Conservation (phyloP, 2,113 vertebrate species). For the Hippotragus niger region DNA sequence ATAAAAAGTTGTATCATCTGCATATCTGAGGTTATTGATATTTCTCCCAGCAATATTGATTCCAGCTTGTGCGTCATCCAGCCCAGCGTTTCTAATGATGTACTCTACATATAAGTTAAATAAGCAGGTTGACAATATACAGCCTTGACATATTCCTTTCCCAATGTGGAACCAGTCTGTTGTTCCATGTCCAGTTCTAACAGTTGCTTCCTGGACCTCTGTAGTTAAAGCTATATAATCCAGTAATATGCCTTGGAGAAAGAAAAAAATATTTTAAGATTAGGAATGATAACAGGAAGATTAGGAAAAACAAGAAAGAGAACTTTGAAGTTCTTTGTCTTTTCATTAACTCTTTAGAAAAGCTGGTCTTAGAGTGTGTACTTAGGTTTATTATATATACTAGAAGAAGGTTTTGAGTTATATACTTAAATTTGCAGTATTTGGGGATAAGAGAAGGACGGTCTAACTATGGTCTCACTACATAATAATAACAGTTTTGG, state of each 20-base stretch:
- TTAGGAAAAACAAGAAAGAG: background rate
- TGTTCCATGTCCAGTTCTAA: background rate
- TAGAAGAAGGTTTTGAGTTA: background rate
- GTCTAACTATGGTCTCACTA: background rate
- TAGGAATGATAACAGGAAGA: background rate
- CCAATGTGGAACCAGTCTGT: background rate
- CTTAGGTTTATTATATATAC: background rate
- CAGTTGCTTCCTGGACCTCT: background rate
- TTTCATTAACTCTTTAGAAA: background rate
- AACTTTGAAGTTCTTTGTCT: background rate
- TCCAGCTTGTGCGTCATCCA: background rate
- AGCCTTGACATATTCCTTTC: background rate
- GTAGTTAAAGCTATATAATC: background rate
- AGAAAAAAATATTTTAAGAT: background rate
- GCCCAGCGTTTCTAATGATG: background rate
- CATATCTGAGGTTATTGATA: background rate
- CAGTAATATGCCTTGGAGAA: background rate
- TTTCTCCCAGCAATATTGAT: background rate
- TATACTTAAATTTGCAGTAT: background rate
- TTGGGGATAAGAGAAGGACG: background rate
- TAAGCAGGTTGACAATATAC: background rate
- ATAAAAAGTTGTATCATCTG: background rate
- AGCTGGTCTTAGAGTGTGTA: background rate
- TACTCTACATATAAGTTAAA: background rate
- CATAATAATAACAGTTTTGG: background rate